These are phyloP conservation scores for Cephalotes varians DNA, from an alignment of 2,888 invertebrate species.

Conservation along the genomic window DNA sequence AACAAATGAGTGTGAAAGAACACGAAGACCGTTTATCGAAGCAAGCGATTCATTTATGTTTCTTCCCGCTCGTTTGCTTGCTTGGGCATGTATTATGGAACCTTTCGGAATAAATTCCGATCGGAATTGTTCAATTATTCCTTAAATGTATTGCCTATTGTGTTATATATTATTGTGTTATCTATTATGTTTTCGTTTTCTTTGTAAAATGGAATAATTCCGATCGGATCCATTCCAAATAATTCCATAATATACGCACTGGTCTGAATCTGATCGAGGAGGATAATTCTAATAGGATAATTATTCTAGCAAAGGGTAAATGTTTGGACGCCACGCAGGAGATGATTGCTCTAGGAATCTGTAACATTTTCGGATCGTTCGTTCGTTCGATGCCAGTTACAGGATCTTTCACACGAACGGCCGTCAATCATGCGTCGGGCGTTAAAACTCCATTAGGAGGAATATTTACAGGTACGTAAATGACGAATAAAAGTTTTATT, in stretches of 20 bases:
- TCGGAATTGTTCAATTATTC: no score
- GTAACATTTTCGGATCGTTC: constrained; percentile 93
- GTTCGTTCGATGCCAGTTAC: constrained; percentile 94
- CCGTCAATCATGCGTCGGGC: constrained; percentile 95
- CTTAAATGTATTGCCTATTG: no score
- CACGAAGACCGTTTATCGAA: not conserved
- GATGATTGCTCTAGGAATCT: constrained; percentile 93
- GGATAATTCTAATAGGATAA: not conserved
- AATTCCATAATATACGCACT: no score
- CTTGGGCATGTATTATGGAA: no score
- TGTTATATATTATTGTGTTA: no score
- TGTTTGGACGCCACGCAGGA: constrained; percentile 95
- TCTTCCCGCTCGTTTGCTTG: not conserved
- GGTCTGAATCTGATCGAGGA: no score
- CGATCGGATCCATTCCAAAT: no score
- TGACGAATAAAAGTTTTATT: not conserved
- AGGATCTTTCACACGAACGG: constrained; percentile 94
- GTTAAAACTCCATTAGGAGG: constrained; percentile 94
- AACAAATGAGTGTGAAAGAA: not conserved
- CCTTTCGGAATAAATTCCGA: no score
- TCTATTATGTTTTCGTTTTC: no score
- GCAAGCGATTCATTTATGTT: not conserved
- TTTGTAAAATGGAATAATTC: no score
- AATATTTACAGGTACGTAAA: constrained; percentile 87
- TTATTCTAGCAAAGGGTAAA: constrained; percentile 89